Evolutionary conservation across 1,140 invertebrate species (phyloP).

Genomic region (Colletes latitarsis): DNA sequence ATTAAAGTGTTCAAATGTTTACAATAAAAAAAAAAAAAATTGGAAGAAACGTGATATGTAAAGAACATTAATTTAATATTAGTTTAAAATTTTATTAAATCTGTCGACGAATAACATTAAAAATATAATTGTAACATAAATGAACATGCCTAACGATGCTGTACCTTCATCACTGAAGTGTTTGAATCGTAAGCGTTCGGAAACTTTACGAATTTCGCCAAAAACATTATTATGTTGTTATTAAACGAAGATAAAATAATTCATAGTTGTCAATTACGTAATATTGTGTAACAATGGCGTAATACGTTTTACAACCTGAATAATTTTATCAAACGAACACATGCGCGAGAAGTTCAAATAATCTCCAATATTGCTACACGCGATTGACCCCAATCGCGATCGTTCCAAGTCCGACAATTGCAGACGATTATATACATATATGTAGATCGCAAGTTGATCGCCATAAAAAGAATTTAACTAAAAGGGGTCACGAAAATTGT

Average conservation of each 20-base stretch:
- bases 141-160: too few relatives aligned
- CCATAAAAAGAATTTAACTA: conserved; percentile 63
- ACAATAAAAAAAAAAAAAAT: too few relatives aligned
- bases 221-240: too few relatives aligned
- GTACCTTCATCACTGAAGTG: too few relatives aligned
- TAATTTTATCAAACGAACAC: conserved; percentile 16
- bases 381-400: conserved; percentile 70
- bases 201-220: too few relatives aligned
- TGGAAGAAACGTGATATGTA: too few relatives aligned
- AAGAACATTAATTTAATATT: too few relatives aligned
- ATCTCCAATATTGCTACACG: conserved; percentile 50
- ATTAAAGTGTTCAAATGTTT: too few relatives aligned
- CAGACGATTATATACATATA: conserved; percentile 56
- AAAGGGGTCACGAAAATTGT: conserved; percentile 30
- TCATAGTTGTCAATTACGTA: not conserved
- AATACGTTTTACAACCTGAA: conserved; percentile 14
- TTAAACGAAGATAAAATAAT: not conserved
- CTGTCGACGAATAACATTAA: too few relatives aligned
- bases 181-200: too few relatives aligned
- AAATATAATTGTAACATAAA: too few relatives aligned
- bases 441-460: conserved; percentile 54
- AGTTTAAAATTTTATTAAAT: too few relatives aligned
- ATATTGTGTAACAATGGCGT: not conserved
- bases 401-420: conserved; percentile 69
- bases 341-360: conserved; percentile 42